Percentiles rank a stretch among this genome's conserved stretches.
phyloP scores from a whole-genome alignment of 2,113 vertebrate genomes.

The Pavo muticus region DNA sequence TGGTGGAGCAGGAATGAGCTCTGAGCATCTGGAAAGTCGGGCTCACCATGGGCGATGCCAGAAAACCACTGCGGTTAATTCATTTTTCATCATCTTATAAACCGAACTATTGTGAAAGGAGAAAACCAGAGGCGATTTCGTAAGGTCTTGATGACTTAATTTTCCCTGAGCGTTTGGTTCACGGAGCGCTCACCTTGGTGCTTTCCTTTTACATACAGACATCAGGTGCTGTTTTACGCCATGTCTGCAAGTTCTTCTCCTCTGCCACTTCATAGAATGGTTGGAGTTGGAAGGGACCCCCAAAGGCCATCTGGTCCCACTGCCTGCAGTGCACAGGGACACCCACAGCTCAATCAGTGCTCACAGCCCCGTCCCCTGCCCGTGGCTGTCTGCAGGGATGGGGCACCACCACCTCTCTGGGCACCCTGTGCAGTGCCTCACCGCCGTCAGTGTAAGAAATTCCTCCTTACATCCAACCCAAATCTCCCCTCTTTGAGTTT shows the following conservation, averaged over 20 bases:
- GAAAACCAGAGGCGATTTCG: neutral
- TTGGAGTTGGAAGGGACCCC: too few relatives aligned
- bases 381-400: too few relatives aligned
- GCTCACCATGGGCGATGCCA: slow-evolving; percentile 6
- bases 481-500: too few relatives aligned
- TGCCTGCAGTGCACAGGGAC: too few relatives aligned
- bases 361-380: too few relatives aligned
- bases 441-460: too few relatives aligned
- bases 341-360: too few relatives aligned
- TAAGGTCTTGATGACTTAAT: neutral
- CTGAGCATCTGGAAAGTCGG: slow-evolving; percentile 1
- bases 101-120: neutral
- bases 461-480: too few relatives aligned
- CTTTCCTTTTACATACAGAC: neutral
- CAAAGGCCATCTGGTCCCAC: too few relatives aligned
- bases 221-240: accelerated
- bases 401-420: too few relatives aligned
- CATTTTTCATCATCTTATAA: slow-evolving; percentile 34
- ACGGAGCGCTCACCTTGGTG: accelerated
- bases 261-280: neutral
- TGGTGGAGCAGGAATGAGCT: neutral
- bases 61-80: slow-evolving; percentile 27
- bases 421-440: too few relatives aligned
- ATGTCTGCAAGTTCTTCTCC: accelerated
- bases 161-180: neutral